Base-by-base conservation (phyloP, 1,140 invertebrate genomes). In the Drosophila mayri region DNA sequence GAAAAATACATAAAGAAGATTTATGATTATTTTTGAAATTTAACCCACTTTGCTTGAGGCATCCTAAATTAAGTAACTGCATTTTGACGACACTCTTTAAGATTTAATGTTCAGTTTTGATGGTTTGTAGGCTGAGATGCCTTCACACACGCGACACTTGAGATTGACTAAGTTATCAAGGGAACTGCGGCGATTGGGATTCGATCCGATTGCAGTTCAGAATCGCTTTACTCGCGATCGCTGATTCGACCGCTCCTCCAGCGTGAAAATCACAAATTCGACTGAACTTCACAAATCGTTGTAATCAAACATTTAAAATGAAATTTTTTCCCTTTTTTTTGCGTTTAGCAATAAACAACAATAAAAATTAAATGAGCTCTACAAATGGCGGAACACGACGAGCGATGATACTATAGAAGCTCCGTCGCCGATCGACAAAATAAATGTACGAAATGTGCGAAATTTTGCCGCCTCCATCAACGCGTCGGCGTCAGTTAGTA, bases 271-370 rank as follows among this genome's bases (percentile, higher is more conserved):
- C 88, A 91, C 78, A 91, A 91, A 85, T 85, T 91, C 88, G 78
- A 91, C 88, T 91, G 88, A 91, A 91, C 74, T 91, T 79, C 84
- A 81, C 84, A 91, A 88, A 91, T 85, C 88, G 78, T 91, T 91
- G 88, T 91, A 91, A 91, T 91, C 88, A 91, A 91, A 91, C 88
- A 91, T 91, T 91, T 91, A 88, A 91, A 91, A 91, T 77, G 84
- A 91, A 87, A 68, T 64, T 25, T 22, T 65, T 50, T 50, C 3
- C 28, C 9, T 16, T 16, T 37, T 64, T 72, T 72, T 81, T 86
- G 41, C 71, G 82, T 79, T 86, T 57, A 90, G 85, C 86, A 90
- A 88, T 88, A 88, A 90, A 90, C 86, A 90, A 90, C 86, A 90
- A 88, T 88, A 85, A 88, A 88, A 84, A 77, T 73, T 88, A 85